phyloP scores from a whole-genome alignment of 2,797 vertebrate genomes.

The Fistularia commersonii region DNA sequence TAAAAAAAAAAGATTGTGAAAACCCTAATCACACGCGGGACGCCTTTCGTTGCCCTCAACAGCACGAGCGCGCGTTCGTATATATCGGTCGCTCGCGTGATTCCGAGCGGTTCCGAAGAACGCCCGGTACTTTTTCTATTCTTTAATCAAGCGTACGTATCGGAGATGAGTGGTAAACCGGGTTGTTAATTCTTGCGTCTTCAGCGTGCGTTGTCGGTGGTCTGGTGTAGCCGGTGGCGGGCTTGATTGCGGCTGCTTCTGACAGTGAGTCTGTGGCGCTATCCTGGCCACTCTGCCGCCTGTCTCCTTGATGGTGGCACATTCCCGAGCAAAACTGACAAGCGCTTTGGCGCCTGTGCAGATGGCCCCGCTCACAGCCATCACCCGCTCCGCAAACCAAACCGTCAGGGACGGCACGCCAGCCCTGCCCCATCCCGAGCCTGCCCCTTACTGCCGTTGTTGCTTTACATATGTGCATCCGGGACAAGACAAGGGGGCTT shows the following conservation, averaged over 20 bases:
- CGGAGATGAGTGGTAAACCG: slow-evolving; percentile 20
- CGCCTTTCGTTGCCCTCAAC: no score
- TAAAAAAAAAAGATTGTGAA: slow-evolving; percentile 21
- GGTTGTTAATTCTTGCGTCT: slow-evolving; percentile 32
- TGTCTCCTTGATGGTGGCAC: slow-evolving; percentile 88
- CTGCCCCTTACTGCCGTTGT: slow-evolving; percentile 51
- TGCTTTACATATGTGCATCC: slow-evolving; percentile 50
- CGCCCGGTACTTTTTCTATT: slow-evolving; percentile 24
- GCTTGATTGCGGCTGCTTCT: slow-evolving; percentile 67
- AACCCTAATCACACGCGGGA: no score
- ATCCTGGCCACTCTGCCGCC: slow-evolving; percentile 83
- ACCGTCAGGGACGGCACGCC: slow-evolving; percentile 67
- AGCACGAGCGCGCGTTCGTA: background rate
- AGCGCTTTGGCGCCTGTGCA: slow-evolving; percentile 84
- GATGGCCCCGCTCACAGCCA: slow-evolving; percentile 85
- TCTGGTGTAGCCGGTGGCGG: slow-evolving; percentile 65
- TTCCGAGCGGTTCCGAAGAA: no score
- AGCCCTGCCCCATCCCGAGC: slow-evolving; percentile 46
- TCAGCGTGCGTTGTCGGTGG: slow-evolving; percentile 58
- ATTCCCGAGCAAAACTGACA: slow-evolving; percentile 91
- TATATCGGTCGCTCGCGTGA: slow-evolving; percentile 11
- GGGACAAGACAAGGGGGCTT: slow-evolving; percentile 35
- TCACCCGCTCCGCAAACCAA: slow-evolving; percentile 82
- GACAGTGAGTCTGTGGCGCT: slow-evolving; percentile 68
- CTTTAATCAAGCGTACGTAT: slow-evolving; percentile 17